Conservation (phyloP, 2,888 invertebrate genomes). For the Glaucopsyche alexis region DNA sequence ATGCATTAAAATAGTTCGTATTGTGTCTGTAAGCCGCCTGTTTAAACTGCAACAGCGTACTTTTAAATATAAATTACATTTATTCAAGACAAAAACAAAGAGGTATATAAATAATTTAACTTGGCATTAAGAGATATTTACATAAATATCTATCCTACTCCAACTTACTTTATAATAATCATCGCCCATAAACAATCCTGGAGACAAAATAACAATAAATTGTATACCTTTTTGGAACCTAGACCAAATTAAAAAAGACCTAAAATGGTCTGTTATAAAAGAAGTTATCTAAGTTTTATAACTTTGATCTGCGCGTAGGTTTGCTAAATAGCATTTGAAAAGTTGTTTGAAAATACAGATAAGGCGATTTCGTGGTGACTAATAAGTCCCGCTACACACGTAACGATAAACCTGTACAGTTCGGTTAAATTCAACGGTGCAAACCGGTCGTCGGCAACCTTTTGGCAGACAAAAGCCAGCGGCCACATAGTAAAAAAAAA, state of each 20-base stretch:
- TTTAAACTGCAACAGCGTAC: no score
- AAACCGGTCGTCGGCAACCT: no score
- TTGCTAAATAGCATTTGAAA: conserved; percentile 5
- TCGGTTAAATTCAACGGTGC: no score
- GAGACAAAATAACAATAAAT: background rate
- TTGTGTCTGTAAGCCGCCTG: no score
- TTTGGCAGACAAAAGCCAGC: no score
- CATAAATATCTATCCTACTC: background rate
- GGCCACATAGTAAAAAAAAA: no score
- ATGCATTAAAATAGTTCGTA: no score
- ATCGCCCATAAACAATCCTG: background rate
- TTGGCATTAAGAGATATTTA: background rate
- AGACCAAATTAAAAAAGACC: background rate
- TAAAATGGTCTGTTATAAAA: background rate
- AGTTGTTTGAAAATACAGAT: background rate
- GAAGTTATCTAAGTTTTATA: conserved; percentile 10
- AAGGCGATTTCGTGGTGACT: background rate
- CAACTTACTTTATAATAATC: background rate
- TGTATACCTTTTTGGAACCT: background rate
- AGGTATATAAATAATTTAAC: background rate
- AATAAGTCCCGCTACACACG: background rate
- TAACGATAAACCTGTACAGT: no score
- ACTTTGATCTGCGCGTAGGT: conserved; percentile 1
- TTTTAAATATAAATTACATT: no score
- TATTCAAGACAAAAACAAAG: no score